Percentiles rank a stretch among this genome's conserved stretches.
These are phyloP conservation scores for Euura saliciscinereae DNA, from an alignment of 1,140 invertebrate species.

Conservation along the genomic window DNA sequence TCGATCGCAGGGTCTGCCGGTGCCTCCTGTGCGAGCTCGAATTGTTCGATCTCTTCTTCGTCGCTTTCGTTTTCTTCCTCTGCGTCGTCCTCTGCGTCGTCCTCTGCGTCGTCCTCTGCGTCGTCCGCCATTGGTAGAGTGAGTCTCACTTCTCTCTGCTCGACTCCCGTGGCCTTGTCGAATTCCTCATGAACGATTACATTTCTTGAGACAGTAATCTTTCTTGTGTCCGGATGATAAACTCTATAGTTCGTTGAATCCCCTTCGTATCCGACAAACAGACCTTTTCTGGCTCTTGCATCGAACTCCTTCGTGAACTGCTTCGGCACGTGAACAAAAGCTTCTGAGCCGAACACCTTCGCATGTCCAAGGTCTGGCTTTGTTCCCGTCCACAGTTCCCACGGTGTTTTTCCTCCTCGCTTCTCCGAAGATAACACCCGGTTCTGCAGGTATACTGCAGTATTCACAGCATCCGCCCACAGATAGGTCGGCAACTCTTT, in stretches of 20 bases:
- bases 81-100: neutral
- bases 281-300: conserved; percentile 20
- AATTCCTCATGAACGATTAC: conserved; percentile 26
- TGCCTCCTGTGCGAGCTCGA: neutral
- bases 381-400: conserved; percentile 21
- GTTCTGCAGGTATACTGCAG: conserved; percentile 33
- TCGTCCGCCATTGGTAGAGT: neutral
- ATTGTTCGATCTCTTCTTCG: too few species aligned
- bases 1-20: neutral
- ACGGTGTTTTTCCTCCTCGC: conserved; percentile 9
- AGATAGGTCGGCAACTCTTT: conserved; percentile 39
- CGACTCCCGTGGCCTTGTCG: neutral
- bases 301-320: conserved; percentile 28
- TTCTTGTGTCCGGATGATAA: conserved; percentile 21
- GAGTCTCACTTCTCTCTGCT: neutral
- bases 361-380: conserved; percentile 25
- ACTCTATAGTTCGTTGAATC: conserved; percentile 32
- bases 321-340: conserved; percentile 15
- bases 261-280: conserved; percentile 29
- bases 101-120: neutral
- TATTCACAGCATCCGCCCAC: conserved; percentile 56
- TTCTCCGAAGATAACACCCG: conserved; percentile 6
- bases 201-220: conserved; percentile 25
- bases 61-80: neutral
- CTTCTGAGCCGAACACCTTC: conserved; percentile 24